Base-by-base conservation (phyloP, 2,113 vertebrate genomes). In the Siniperca knerii region DNA sequence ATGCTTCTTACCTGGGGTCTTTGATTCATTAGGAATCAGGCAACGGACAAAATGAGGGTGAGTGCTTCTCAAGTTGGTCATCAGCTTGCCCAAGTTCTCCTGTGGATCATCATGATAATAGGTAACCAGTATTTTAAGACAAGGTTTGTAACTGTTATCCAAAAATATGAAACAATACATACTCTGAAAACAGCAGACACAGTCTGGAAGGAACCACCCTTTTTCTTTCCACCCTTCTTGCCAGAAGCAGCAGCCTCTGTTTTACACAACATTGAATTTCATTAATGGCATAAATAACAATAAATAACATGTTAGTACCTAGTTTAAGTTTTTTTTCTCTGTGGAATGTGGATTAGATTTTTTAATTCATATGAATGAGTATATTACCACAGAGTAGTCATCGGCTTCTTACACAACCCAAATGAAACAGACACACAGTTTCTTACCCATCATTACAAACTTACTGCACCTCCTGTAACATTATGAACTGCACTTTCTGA, bases 121-220 rank as follows among this genome's bases (percentile, higher is more conserved):
- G 0, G 37, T 65, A 15, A 77, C 3, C 2, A n/a, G 1, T 29
- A 15, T 70, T 62, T 46, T 0, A 33, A 8, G 1, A 40, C 48
- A 2, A 52, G 1, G 4, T 20, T 58, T 18, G 4, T 35, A 8
- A 21, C 16, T 75, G 4, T 16, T 9, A 15, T 40, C 0, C 21
- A 50, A 60, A 23, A 20, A 25, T 25, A 40, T 54, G 2, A 23
- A 57, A 18, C 0, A 81, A 25, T 64, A 75, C 75, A 42, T 87
- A 92, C 88, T 48, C 92, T 93, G 89, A 93, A 93, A 29, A 91
- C 73, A 64, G 90, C 86, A 35, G 90, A 93, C 48, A 92, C 92
- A 40, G 90, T 93, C 75, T 92, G 89, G 84, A 93, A 92, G 70
- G 90, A 92, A 42, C 90, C 92, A 68, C 92, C 92, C 86, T 93